Evolutionary conservation across 2,888 invertebrate species (phyloP).

Genomic region (Erynnis tages): DNA sequence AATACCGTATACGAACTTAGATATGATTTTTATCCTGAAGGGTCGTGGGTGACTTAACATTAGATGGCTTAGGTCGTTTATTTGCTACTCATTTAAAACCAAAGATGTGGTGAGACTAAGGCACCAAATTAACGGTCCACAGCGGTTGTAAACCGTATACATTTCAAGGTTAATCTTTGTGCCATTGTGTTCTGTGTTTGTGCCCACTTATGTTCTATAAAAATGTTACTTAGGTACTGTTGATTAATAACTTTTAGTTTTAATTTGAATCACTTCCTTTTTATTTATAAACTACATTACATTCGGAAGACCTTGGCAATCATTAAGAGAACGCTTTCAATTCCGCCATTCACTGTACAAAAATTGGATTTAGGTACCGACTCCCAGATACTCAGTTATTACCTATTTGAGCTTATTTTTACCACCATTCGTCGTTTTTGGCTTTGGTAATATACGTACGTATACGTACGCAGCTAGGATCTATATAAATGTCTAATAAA

Average conservation of each 20-base stretch:
- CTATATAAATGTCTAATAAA: no score
- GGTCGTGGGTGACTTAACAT: no score
- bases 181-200: no score
- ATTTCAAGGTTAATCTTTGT: conserved; percentile 34
- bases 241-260: conserved; percentile 33
- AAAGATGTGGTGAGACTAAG: conserved; percentile 3
- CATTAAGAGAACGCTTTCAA: conserved; percentile 45
- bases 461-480: no score
- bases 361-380: conserved; percentile 21
- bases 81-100: neutral
- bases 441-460: no score
- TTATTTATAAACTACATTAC: conserved; percentile 41
- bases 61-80: no score
- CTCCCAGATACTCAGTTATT: no score
- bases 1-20: no score
- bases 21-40: no score
- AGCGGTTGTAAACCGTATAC: conserved; percentile 29
- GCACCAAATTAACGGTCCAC: conserved; percentile 10
- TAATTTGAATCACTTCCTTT: conserved; percentile 40
- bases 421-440: no score
- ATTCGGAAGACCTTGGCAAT: conserved; percentile 51
- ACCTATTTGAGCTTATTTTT: no score
- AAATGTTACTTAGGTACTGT: conserved; percentile 41
- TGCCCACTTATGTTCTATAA: conserved; percentile 23
- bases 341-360: conserved; percentile 69